phyloP scores from a whole-genome alignment of 2,797 vertebrate genomes.

The Echiichthys vipera region DNA sequence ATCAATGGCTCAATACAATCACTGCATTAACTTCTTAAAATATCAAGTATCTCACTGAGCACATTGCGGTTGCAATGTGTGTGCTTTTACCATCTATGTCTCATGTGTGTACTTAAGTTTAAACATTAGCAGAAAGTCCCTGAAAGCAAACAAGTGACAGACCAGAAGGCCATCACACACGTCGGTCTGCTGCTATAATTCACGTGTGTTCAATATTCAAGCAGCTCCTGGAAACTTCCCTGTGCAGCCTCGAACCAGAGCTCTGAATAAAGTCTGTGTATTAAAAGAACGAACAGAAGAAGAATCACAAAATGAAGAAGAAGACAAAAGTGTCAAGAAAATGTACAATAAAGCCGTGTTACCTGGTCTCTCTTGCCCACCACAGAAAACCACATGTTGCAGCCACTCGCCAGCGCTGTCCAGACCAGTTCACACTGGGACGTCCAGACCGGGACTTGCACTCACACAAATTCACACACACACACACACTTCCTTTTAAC shows the following conservation, averaged over 20 bases:
- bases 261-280: background rate
- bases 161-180: conserved; percentile 26
- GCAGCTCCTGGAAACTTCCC: background rate
- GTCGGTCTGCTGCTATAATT: background rate
- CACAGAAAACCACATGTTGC: conserved; percentile 95
- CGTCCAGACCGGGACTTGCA: conserved; percentile 32
- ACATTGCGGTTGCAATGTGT: background rate
- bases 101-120: conserved; percentile 51
- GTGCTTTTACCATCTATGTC: background rate
- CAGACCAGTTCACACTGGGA: conserved; percentile 33
- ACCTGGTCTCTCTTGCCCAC: conserved; percentile 89
- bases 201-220: background rate
- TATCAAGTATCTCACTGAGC: background rate
- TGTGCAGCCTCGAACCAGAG: too few species aligned
- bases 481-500: conserved; percentile 43
- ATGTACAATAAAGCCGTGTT: conserved; percentile 37
- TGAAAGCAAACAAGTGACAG: conserved; percentile 51
- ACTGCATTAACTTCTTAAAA: too few species aligned
- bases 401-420: conserved; percentile 25
- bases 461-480: conserved; percentile 4
- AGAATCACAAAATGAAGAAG: background rate
- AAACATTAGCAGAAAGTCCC: conserved; percentile 61
- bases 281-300: background rate
- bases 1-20: background rate
- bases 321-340: background rate